Conservation (phyloP, 2,888 invertebrate species). For the Diarsia brunnea region DNA sequence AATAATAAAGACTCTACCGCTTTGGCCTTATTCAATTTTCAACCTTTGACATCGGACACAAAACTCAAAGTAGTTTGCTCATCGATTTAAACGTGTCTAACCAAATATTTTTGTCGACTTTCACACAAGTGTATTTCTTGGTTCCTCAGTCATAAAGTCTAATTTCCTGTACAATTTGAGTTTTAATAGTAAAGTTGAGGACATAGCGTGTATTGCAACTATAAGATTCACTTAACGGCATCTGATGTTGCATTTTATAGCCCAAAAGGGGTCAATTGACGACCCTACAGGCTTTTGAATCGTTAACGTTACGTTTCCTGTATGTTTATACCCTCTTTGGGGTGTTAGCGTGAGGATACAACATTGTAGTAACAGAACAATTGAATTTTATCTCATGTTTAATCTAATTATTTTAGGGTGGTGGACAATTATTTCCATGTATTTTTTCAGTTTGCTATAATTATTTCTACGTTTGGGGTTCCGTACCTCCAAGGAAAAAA, state of each 20-base stretch:
- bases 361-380: constrained; percentile 42
- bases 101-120: neutral
- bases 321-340: neutral
- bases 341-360: constrained; percentile 33
- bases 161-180: neutral
- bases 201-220: constrained; percentile 52
- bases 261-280: constrained; percentile 50
- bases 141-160: fast-evolving
- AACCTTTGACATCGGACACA: fast-evolving
- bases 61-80: constrained; percentile 9
- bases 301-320: constrained; percentile 25
- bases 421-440: neutral
- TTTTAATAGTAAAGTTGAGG: constrained; percentile 28
- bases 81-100: neutral
- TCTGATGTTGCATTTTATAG: constrained; percentile 61
- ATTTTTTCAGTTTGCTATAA: neutral
- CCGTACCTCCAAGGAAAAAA: too few species aligned
- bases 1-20: constrained; percentile 34
- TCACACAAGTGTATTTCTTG: constrained; percentile 12
- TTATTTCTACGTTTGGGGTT: neutral
- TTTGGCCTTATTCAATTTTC: constrained; percentile 13
- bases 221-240: constrained; percentile 62
- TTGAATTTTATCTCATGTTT: constrained; percentile 12
- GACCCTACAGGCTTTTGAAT: constrained; percentile 38
- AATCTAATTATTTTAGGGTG: constrained; percentile 20